Base-by-base conservation (phyloP, 2,888 invertebrate genomes). In the Nycteola revayana region DNA sequence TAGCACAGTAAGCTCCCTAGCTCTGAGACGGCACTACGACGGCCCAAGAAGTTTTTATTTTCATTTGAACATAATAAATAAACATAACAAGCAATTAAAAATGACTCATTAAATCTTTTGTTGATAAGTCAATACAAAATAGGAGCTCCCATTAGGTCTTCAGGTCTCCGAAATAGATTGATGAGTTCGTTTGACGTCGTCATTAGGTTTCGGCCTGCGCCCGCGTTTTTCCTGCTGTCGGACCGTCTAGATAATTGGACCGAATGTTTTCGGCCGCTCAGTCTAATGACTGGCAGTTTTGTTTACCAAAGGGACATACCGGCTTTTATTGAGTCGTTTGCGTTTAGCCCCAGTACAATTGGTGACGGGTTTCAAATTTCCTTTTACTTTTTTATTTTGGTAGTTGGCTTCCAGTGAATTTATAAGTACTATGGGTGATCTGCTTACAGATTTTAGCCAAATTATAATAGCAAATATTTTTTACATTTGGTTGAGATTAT, bases 201-300 rank as follows among this genome's bases (percentile, higher is more conserved):
- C 85, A 84, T 87, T 85, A 84, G 80, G 81, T 75, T 48, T 58
- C 61, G 68, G 66, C 62, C 70, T 64, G 67, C 59, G 53, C 68
- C 58, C 60, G 60, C 69, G 74, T 80, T 83, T 83, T 84, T 75
- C 72, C 66, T 56, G 38, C 62, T 56, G 58, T 53, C 59, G 63
- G 54, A 45, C 49, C 51, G 55, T 60, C 52, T 60, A 73, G 75
- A 84, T 84, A 85, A 86, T 86, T 86, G 85, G 76, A 75, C 70
- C 72, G 72, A 83, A 83, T 81, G 79, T 81, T 85, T 80, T 81
- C 77, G 72, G 71, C 74, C 75, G 75, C 59, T 63, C 75, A 56
- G 68, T 76, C 75, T 86, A 85, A 86, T 85, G 85, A 85, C 86
- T 78, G 79, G 78, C 82, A 79, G 75, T 83, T 84, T 75, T 84